A percentile compares a stretch with the other conserved stretches of the same genome.
These are phyloP conservation scores for Triplophysa bombifrons DNA, from an alignment of 2,797 vertebrate species.

Conservation along the genomic window DNA sequence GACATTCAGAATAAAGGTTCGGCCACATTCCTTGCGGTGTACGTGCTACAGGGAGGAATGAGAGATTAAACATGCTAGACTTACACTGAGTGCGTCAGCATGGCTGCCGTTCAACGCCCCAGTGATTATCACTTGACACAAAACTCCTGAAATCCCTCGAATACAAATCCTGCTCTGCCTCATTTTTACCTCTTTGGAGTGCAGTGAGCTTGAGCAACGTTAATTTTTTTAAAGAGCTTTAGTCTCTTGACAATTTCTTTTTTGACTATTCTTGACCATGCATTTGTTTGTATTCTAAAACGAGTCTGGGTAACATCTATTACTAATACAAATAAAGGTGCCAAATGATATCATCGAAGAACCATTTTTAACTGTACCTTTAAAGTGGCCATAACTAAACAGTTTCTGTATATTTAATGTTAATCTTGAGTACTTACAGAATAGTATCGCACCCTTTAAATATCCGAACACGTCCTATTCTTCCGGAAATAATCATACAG, in stretches of 20 bases:
- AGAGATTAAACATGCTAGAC: constrained; percentile 36
- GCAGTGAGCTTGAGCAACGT: background rate
- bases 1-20: constrained; percentile 44
- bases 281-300: too few relatives aligned
- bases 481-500: too few relatives aligned
- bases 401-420: too few relatives aligned
- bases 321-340: too few relatives aligned
- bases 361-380: too few relatives aligned
- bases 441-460: too few relatives aligned
- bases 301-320: too few relatives aligned
- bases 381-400: too few relatives aligned
- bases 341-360: too few relatives aligned
- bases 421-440: too few relatives aligned
- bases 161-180: constrained; percentile 5
- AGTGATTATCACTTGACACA: constrained; percentile 17
- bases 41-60: constrained; percentile 55
- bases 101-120: background rate
- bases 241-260: background rate
- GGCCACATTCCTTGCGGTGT: constrained; percentile 60
- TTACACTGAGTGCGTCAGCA: constrained; percentile 24
- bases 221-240: constrained; percentile 9
- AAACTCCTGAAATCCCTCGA: constrained; percentile 16
- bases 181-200: constrained; percentile 5
- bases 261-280: background rate
- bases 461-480: too few relatives aligned